Conservation (phyloP, 1,140 invertebrate genomes). For the Drosophila watanabei region DNA sequence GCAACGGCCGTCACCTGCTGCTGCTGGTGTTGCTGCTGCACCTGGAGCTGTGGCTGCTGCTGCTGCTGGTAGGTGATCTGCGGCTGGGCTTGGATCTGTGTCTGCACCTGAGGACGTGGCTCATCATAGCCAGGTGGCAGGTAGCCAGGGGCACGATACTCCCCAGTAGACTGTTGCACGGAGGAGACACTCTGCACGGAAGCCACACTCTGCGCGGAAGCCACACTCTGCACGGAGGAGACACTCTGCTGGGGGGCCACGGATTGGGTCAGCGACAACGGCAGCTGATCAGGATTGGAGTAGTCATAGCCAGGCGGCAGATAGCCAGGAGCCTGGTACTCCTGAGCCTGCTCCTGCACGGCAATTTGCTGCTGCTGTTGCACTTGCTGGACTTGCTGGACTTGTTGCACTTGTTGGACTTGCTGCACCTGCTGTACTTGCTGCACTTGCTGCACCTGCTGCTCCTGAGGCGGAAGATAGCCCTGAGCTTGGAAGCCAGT, state of each 20-base stretch:
- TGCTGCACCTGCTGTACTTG: slow-evolving; percentile 21
- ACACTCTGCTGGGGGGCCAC: slow-evolving; percentile 20
- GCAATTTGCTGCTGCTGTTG: slow-evolving; percentile 19
- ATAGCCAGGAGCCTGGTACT: slow-evolving; percentile 50
- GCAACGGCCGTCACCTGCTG: slow-evolving; percentile 30
- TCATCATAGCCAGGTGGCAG: slow-evolving; percentile 70
- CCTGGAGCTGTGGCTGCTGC: not conserved
- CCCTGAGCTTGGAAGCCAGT: slow-evolving; percentile 44
- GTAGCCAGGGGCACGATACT: slow-evolving; percentile 63
- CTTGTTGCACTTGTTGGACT: slow-evolving; percentile 10
- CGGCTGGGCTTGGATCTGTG: slow-evolving; percentile 28
- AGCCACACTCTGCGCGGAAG: slow-evolving; percentile 9
- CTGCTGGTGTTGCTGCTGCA: slow-evolving; percentile 30
- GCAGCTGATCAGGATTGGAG: slow-evolving; percentile 58
- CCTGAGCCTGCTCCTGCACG: not conserved
- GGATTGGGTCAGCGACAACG: slow-evolving; percentile 24
- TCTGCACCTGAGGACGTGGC: slow-evolving; percentile 24
- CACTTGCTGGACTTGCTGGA: slow-evolving; percentile 26
- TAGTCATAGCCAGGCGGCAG: slow-evolving; percentile 65
- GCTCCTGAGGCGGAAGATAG: slow-evolving; percentile 60
- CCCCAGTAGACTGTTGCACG: slow-evolving; percentile 26
- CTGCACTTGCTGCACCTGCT: not conserved
- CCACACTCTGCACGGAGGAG: slow-evolving; percentile 9
- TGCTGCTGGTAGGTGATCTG: slow-evolving; percentile 30
- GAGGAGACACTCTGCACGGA: slow-evolving; percentile 16